Evolutionary conservation across 2,888 invertebrate species (phyloP).

Genomic region (Erpobdella octoculata): DNA sequence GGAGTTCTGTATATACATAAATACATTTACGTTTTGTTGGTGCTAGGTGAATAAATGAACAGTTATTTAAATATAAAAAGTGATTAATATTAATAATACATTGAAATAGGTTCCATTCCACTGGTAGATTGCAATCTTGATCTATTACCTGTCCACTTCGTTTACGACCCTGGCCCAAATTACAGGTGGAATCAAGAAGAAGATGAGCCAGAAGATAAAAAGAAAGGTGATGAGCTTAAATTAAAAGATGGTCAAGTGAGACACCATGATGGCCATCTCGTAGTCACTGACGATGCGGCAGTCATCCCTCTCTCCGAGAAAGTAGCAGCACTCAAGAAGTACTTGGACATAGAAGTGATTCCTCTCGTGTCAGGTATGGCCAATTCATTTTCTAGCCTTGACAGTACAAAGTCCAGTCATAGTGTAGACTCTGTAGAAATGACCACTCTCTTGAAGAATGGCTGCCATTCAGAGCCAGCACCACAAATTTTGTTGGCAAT

Average conservation of each 20-base stretch:
- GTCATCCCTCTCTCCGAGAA: neutral
- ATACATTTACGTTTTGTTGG: too few relatives aligned
- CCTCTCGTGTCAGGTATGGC: neutral
- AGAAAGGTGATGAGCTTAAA: neutral
- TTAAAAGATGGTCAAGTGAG: too few relatives aligned
- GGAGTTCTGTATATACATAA: too few relatives aligned
- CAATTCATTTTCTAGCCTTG: neutral
- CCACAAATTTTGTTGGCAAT: too few relatives aligned
- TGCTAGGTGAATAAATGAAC: neutral
- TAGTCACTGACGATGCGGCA: neutral
- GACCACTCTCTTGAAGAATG: neutral
- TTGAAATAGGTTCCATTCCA: slow-evolving; percentile 60
- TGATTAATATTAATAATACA: neutral
- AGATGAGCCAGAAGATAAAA: neutral
- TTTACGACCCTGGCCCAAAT: slow-evolving; percentile 68
- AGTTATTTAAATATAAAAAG: neutral
- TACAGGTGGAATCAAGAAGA: neutral
- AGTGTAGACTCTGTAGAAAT: neutral
- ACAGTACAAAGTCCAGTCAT: neutral
- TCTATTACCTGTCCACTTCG: slow-evolving; percentile 72
- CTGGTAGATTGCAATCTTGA: slow-evolving; percentile 63
- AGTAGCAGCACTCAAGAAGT: neutral
- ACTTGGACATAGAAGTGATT: neutral
- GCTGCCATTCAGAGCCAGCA: neutral
- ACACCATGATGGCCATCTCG: neutral